Conservation (phyloP, 2,888 invertebrate species). For the Andrena chrysosceles region DNA sequence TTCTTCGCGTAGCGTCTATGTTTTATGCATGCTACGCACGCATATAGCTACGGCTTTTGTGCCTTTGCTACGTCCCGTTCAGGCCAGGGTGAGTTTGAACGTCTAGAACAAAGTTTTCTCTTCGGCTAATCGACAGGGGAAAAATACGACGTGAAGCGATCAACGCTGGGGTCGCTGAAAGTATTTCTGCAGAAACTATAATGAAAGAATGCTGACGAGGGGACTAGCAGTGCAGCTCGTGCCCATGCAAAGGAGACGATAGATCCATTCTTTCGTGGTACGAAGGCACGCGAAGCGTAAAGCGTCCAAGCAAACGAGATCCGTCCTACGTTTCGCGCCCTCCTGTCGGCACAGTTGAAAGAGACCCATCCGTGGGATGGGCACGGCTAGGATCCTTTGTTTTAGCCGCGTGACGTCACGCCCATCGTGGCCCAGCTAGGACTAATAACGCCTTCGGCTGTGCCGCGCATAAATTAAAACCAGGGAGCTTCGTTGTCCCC, state of each 20-base stretch:
- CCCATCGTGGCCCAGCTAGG: slow-evolving; percentile 77
- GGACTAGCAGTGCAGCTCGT: background rate
- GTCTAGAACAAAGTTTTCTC: background rate
- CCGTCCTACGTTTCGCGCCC: slow-evolving; percentile 43
- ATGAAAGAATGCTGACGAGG: background rate
- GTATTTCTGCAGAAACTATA: background rate
- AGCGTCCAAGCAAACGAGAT: slow-evolving; percentile 16
- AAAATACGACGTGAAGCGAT: background rate
- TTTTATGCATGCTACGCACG: slow-evolving; percentile 59
- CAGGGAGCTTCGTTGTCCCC: slow-evolving; percentile 65
- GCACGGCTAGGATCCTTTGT: slow-evolving; percentile 80
- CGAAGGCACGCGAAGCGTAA: slow-evolving; percentile 43
- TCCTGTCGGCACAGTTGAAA: slow-evolving; percentile 79
- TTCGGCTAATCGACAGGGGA: slow-evolving; percentile 1
- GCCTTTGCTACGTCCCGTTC: background rate
- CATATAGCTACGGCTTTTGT: slow-evolving; percentile 14
- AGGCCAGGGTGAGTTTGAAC: background rate
- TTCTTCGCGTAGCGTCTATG: slow-evolving; percentile 61
- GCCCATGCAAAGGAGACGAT: background rate
- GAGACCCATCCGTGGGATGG: slow-evolving; percentile 74
- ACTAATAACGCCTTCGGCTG: slow-evolving; percentile 82
- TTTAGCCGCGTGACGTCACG: slow-evolving; percentile 83
- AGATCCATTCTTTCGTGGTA: slow-evolving; percentile 1
- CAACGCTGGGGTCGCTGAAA: background rate
- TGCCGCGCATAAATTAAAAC: slow-evolving; percentile 83